These are phyloP conservation scores for Hydropsyche tenuis DNA, from an alignment of 1,140 invertebrate genomes.

Conservation along the genomic window DNA sequence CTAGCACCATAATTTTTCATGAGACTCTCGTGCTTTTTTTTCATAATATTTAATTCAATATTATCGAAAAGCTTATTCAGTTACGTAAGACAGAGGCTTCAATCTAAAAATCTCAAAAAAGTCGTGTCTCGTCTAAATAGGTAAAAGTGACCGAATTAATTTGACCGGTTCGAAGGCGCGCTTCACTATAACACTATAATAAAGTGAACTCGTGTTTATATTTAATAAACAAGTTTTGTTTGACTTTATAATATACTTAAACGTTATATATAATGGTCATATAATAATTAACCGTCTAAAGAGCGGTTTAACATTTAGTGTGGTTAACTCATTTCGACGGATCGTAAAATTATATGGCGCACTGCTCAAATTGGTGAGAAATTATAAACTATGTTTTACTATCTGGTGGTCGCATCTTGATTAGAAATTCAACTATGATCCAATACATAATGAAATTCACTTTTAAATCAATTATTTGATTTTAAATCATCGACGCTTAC, in stretches of 20 bases:
- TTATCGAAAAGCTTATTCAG: too few relatives aligned
- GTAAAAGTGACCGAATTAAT: neutral
- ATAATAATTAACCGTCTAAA: conserved; percentile 30
- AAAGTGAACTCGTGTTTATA: neutral
- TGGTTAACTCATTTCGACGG: conserved; percentile 39
- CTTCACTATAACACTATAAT: too few relatives aligned
- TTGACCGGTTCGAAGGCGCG: conserved; percentile 6
- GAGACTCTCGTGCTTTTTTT: neutral
- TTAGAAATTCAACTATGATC: neutral
- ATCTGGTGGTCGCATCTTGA: conserved; percentile 5
- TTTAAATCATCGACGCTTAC: too few relatives aligned
- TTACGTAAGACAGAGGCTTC: conserved; percentile 2
- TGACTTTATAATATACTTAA: conserved; percentile 28
- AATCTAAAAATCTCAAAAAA: neutral
- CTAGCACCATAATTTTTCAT: conserved; percentile 16
- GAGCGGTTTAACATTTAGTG: conserved; percentile 19
- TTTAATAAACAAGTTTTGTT: conserved; percentile 33
- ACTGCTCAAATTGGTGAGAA: neutral
- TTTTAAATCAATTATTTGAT: too few relatives aligned
- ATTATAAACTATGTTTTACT: neutral
- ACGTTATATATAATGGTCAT: conserved; percentile 33
- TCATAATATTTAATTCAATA: neutral
- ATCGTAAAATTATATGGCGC: conserved; percentile 32
- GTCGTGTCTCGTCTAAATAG: neutral
- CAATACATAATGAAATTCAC: neutral